Conservation (phyloP, 2,888 invertebrate genomes). For the Noctua janthina region DNA sequence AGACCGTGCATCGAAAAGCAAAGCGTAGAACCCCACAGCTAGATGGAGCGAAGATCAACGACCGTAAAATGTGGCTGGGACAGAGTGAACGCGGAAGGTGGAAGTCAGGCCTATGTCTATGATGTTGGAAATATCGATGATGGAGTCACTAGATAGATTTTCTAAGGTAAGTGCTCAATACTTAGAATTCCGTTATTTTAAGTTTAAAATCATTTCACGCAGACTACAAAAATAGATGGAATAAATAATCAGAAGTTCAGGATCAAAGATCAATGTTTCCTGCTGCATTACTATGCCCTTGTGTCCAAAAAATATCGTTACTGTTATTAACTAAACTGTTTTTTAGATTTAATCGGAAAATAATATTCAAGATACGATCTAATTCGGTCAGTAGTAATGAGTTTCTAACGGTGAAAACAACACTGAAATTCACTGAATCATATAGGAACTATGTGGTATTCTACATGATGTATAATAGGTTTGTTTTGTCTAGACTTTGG, state of each 20-base stretch:
- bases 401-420: slow-evolving; percentile 13
- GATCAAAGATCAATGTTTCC: background rate
- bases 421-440: background rate
- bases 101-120: background rate
- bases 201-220: background rate
- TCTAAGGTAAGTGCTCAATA: background rate
- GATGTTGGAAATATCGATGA: background rate
- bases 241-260: background rate
- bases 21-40: background rate
- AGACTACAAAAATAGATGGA: background rate
- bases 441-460: background rate
- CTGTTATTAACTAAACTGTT: slow-evolving; percentile 8
- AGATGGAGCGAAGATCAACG: background rate
- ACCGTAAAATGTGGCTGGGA: background rate
- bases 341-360: slow-evolving; percentile 9
- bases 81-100: background rate
- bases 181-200: background rate
- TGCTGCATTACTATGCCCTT: background rate
- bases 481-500: slow-evolving; percentile 36
- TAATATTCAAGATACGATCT: slow-evolving; percentile 39
- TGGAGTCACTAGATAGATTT: background rate
- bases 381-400: slow-evolving; percentile 13
- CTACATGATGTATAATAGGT: too few relatives aligned
- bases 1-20: background rate
- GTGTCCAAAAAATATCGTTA: background rate